phyloP scores from a whole-genome alignment of 2,888 invertebrate genomes.

The Ellobium chinense region DNA sequence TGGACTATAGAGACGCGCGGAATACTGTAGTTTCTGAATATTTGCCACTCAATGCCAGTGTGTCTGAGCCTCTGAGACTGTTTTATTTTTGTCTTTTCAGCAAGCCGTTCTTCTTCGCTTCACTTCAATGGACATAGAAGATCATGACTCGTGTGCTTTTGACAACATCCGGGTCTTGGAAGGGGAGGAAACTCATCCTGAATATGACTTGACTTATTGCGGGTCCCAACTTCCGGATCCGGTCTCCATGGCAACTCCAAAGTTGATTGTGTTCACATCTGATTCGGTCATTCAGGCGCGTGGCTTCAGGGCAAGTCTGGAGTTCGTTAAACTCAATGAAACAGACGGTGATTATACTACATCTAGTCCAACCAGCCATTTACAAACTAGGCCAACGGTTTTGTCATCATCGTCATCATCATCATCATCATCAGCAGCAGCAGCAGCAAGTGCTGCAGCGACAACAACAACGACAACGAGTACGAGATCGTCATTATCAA shows the following conservation, averaged over 20 bases:
- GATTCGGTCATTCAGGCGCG: slow-evolving; percentile 4
- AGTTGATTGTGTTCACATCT: slow-evolving; percentile 25
- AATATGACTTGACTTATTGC: slow-evolving; percentile 13
- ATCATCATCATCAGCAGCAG: slow-evolving; percentile 8
- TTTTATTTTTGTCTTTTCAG: slow-evolving; percentile 10
- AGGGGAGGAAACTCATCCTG: slow-evolving; percentile 29
- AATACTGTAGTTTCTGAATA: no score
- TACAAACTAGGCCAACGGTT: background rate
- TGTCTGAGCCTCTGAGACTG: no score
- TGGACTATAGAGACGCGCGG: no score
- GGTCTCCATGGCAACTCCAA: background rate
- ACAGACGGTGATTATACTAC: background rate
- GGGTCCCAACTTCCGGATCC: slow-evolving; percentile 21
- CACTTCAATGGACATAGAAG: slow-evolving; percentile 34
- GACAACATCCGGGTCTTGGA: slow-evolving; percentile 40
- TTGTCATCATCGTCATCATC: background rate
- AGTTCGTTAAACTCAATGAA: background rate
- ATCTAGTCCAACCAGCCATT: background rate
- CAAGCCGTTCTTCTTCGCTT: background rate
- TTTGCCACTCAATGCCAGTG: no score
- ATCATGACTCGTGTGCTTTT: slow-evolving; percentile 27
- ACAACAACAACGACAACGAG: background rate
- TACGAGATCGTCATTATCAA: background rate
- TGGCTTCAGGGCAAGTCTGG: slow-evolving; percentile 8
- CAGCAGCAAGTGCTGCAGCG: background rate